Conservation (phyloP, 2,797 vertebrate species). For the Hydrocynus forskahlii region DNA sequence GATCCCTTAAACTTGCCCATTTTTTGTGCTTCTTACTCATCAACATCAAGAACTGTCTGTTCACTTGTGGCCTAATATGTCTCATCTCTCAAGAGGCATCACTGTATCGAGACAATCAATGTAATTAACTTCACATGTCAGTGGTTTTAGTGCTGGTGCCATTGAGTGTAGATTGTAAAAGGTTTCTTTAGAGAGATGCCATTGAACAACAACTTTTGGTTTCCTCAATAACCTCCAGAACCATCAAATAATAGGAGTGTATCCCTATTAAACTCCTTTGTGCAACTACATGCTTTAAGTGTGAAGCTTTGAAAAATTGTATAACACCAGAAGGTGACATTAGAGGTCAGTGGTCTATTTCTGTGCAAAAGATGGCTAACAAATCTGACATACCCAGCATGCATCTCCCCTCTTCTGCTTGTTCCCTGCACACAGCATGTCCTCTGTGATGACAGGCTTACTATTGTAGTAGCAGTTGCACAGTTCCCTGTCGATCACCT, state of each 20-base stretch:
- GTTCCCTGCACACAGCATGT: slow-evolving; percentile 65
- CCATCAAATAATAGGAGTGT: too few species aligned
- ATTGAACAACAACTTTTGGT: background rate
- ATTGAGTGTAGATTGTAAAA: too few species aligned
- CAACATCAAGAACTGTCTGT: too few species aligned
- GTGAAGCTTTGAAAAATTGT: background rate
- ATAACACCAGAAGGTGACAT: background rate
- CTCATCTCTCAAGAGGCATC: too few species aligned
- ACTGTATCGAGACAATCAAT: too few species aligned
- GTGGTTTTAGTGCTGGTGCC: too few species aligned
- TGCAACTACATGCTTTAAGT: too few species aligned
- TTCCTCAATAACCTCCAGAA: background rate
- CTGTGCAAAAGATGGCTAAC: background rate
- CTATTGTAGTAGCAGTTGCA: slow-evolving; percentile 54
- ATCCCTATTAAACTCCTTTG: too few species aligned
- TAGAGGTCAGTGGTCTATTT: background rate
- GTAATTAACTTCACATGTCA: too few species aligned
- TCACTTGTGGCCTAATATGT: too few species aligned
- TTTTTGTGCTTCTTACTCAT: too few species aligned
- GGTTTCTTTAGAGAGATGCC: background rate
- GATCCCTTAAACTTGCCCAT: too few species aligned
- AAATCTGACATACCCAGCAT: slow-evolving; percentile 53
- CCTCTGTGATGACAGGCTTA: slow-evolving; percentile 48
- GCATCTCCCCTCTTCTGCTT: slow-evolving; percentile 45
- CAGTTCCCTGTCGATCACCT: slow-evolving; percentile 42